A percentile compares a stretch with the other conserved stretches of the same genome.
These are phyloP conservation scores for Oenanthe oenanthe DNA, from an alignment of 2,113 vertebrate genomes.

Conservation along the genomic window DNA sequence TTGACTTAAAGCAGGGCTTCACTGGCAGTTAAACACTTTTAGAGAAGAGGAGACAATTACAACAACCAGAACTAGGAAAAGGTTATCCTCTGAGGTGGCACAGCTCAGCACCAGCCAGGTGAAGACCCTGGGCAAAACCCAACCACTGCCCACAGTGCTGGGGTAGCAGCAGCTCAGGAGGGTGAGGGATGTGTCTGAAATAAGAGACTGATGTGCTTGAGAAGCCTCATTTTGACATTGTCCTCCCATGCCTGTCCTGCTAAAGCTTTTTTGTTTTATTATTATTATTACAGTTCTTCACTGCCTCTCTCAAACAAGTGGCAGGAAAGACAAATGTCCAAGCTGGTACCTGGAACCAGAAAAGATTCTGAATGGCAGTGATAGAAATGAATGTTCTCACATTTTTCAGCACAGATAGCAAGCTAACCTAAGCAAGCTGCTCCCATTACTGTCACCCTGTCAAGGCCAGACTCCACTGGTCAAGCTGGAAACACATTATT, in stretches of 20 bases:
- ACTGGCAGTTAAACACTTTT: not conserved
- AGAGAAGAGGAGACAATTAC: not conserved
- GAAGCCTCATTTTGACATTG: not conserved
- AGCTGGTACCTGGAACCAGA: constrained; percentile 3
- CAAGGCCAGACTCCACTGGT: not conserved
- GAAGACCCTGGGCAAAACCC: not conserved
- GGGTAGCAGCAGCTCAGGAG: not conserved
- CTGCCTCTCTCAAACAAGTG: not conserved
- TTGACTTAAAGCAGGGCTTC: not conserved
- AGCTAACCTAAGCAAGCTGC: constrained; percentile 1
- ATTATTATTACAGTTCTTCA: not conserved
- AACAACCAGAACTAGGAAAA: not conserved
- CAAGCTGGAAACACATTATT: not conserved
- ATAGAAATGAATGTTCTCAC: constrained; percentile 23
- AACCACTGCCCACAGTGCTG: not conserved
- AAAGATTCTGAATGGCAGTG: constrained; percentile 3
- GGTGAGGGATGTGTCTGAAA: not conserved
- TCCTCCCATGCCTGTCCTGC: not conserved
- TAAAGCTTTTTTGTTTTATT: not conserved
- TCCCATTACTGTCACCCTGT: not conserved
- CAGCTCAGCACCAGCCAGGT: not conserved
- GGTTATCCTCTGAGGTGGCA: not conserved
- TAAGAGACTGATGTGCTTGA: not conserved
- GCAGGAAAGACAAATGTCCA: constrained; percentile 27
- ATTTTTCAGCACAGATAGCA: not conserved